Evolutionary conservation across 2,797 vertebrate genomes (phyloP).

Genomic region (Mormyrops attenuatus): DNA sequence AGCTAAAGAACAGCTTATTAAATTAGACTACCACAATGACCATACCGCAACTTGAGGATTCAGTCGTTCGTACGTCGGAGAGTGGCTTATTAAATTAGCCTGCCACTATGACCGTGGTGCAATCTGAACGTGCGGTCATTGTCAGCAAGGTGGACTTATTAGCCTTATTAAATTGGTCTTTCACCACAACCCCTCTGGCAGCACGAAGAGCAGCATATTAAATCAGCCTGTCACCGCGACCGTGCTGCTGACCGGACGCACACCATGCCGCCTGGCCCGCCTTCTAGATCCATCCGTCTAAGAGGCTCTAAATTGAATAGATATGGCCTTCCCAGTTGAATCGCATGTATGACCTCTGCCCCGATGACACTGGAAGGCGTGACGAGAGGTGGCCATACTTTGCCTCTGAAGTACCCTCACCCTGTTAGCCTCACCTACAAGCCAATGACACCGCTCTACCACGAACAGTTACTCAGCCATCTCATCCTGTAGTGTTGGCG

Average conservation of each 20-base stretch:
- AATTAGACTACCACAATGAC: not conserved
- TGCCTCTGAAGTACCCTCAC: not conserved
- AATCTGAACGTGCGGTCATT: not conserved
- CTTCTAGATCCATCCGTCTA: not conserved
- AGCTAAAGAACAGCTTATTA: not conserved
- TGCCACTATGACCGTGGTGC: not conserved
- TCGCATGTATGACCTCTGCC: not conserved
- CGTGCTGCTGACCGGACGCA: not conserved
- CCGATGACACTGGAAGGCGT: not conserved
- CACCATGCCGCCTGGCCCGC: not conserved
- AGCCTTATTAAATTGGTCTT: conserved; percentile 1
- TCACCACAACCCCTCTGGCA: not conserved
- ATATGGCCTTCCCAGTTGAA: not conserved
- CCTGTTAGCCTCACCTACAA: not conserved
- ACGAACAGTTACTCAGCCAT: not conserved
- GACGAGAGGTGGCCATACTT: not conserved
- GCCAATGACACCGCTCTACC: not conserved
- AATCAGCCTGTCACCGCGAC: not conserved
- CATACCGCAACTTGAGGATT: not conserved
- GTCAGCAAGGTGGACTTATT: not conserved
- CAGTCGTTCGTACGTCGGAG: not conserved
- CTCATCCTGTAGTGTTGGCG: not conserved
- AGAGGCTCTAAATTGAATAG: not conserved
- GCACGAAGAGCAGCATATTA: not conserved
- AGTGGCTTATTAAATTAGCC: not conserved